These are phyloP conservation scores for Drosophila watanabei DNA, from an alignment of 1,140 invertebrate species.

Conservation along the genomic window DNA sequence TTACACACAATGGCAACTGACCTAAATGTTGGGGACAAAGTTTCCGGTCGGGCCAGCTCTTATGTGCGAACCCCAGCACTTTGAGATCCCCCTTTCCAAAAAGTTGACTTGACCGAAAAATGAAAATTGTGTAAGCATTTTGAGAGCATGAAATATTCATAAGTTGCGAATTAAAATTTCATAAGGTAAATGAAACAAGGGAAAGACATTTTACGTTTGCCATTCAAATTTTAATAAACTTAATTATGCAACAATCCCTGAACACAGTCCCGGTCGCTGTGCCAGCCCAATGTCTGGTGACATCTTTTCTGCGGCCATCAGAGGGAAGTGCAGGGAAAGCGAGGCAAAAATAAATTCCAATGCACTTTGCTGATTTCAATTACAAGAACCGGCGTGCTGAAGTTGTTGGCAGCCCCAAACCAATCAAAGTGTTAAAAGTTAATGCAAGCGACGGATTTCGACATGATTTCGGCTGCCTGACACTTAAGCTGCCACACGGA, in stretches of 20 bases:
- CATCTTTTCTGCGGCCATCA: slow-evolving; percentile 6
- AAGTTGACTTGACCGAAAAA: slow-evolving; percentile 37
- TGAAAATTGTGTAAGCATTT: slow-evolving; percentile 54
- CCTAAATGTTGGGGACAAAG: slow-evolving; percentile 37
- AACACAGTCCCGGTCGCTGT: background rate
- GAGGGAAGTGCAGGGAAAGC: background rate
- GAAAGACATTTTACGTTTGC: slow-evolving; percentile 70
- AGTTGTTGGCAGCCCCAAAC: slow-evolving; percentile 9
- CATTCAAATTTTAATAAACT: slow-evolving; percentile 70
- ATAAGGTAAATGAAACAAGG: slow-evolving; percentile 71
- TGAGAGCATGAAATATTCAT: slow-evolving; percentile 61
- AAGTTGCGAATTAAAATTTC: slow-evolving; percentile 66
- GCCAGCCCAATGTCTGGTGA: background rate
- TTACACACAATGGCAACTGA: slow-evolving; percentile 39
- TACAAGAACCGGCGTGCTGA: slow-evolving; percentile 40
- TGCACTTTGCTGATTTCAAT: slow-evolving; percentile 47
- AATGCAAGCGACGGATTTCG: slow-evolving; percentile 66
- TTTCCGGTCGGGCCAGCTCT: slow-evolving; percentile 16
- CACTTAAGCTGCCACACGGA: slow-evolving; percentile 67
- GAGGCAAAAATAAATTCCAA: slow-evolving; percentile 27
- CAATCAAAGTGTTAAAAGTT: slow-evolving; percentile 78
- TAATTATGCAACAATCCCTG: slow-evolving; percentile 62
- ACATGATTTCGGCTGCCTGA: slow-evolving; percentile 30
- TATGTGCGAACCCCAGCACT: slow-evolving; percentile 3
- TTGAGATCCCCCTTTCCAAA: background rate